These are phyloP conservation scores for Ectemnius cavifrons DNA, from an alignment of 2,888 invertebrate species.

Conservation along the genomic window DNA sequence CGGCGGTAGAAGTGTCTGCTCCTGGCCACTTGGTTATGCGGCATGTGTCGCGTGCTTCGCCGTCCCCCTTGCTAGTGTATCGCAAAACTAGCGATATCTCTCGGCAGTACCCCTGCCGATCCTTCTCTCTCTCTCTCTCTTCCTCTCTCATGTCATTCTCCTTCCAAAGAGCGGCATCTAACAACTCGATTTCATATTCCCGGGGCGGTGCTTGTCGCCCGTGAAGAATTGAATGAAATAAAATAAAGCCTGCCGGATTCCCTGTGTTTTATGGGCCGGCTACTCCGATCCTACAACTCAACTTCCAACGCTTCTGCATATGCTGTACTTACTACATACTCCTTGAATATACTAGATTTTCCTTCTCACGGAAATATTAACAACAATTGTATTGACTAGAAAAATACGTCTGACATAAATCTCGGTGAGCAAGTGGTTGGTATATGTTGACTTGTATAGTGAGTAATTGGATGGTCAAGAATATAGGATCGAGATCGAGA, in stretches of 20 bases:
- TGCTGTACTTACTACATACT: too few species aligned
- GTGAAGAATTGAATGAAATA: constrained; percentile 75
- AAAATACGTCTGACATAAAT: too few species aligned
- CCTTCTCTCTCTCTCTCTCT: neutral
- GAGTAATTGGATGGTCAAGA: too few species aligned
- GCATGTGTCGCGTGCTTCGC: constrained; percentile 46
- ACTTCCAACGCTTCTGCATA: too few species aligned
- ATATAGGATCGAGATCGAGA: too few species aligned
- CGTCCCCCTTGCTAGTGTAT: constrained; percentile 50
- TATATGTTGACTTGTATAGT: too few species aligned
- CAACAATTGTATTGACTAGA: too few species aligned
- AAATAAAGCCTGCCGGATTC: constrained; percentile 69
- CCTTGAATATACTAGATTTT: too few species aligned
- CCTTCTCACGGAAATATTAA: too few species aligned
- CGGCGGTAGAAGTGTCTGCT: neutral
- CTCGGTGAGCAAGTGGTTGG: too few species aligned
- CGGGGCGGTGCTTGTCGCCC: constrained; percentile 65
- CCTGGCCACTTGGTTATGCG: constrained; percentile 53
- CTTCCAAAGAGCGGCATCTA: constrained; percentile 48
- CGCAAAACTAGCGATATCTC: constrained; percentile 61
- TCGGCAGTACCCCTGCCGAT: neutral
- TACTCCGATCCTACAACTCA: too few species aligned
- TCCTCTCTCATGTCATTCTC: neutral
- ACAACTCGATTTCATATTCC: constrained; percentile 76
- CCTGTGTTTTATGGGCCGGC: constrained; percentile 23